Conservation (phyloP, 2,797 vertebrate species). For the Clarias fuscus region DNA sequence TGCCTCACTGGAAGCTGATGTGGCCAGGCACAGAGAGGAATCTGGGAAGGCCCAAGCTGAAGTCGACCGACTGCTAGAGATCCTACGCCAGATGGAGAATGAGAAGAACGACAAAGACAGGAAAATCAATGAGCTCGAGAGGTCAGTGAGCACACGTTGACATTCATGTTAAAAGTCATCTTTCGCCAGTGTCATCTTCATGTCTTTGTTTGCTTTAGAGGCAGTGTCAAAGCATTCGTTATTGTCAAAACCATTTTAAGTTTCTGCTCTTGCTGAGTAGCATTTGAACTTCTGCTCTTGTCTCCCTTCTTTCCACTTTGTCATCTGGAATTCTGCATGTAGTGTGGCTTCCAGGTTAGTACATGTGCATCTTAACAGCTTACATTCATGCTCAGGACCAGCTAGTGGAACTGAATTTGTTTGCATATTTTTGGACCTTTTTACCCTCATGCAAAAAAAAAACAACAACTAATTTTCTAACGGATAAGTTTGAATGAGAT, state of each 20-base stretch:
- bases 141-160: slow-evolving; percentile 67
- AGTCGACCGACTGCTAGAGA: slow-evolving; percentile 95
- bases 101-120: slow-evolving; percentile 99
- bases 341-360: slow-evolving; percentile 62
- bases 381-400: not conserved
- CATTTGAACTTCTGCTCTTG: slow-evolving; percentile 54
- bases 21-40: slow-evolving; percentile 85
- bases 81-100: slow-evolving; percentile 97
- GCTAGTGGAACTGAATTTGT: not conserved
- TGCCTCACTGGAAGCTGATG: slow-evolving; percentile 87
- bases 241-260: slow-evolving; percentile 25
- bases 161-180: slow-evolving; percentile 23
- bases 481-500: slow-evolving; percentile 1
- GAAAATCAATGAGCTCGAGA: slow-evolving; percentile 95
- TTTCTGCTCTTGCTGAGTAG: slow-evolving; percentile 41
- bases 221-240: slow-evolving; percentile 21
- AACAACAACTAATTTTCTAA: not conserved
- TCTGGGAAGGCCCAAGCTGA: slow-evolving; percentile 93
- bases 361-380: slow-evolving; percentile 34
- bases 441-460: not conserved
- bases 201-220: too few species aligned
- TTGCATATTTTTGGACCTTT: not conserved
- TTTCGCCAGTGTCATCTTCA: not conserved
- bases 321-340: slow-evolving; percentile 54
- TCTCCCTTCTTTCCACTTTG: slow-evolving; percentile 53